Percentiles rank a stretch among this genome's conserved stretches.
These are phyloP conservation scores for Pangasius macronema DNA, from an alignment of 2,797 vertebrate species.

Conservation along the genomic window DNA sequence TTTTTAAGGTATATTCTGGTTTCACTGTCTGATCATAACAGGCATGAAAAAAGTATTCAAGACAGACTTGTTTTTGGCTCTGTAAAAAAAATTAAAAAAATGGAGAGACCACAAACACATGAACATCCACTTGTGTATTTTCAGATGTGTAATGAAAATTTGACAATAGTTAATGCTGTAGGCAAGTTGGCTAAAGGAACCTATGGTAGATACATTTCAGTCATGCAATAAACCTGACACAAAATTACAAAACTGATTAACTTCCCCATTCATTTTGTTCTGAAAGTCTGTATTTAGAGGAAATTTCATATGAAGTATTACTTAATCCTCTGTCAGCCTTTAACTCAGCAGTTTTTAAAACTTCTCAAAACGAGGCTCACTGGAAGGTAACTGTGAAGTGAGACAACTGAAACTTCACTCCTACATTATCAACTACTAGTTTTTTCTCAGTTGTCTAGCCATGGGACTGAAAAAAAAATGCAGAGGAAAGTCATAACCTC, in stretches of 20 bases:
- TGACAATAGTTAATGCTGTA: not conserved
- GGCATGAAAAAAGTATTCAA: not conserved
- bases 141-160: slow-evolving; percentile 1
- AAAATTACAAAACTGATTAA: slow-evolving; percentile 55
- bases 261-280: slow-evolving; percentile 55
- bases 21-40: not conserved
- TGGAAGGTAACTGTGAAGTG: slow-evolving; percentile 29
- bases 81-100: not conserved
- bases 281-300: slow-evolving; percentile 53
- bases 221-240: slow-evolving; percentile 43
- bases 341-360: slow-evolving; percentile 53
- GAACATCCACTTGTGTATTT: not conserved
- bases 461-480: not conserved
- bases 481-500: slow-evolving; percentile 40
- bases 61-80: not conserved
- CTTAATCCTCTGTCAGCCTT: slow-evolving; percentile 49
- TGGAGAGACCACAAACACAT: not conserved
- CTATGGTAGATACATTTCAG: not conserved
- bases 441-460: not conserved
- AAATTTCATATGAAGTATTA: slow-evolving; percentile 52
- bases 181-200: not conserved
- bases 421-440: not conserved
- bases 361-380: slow-evolving; percentile 52
- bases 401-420: slow-evolving; percentile 30
- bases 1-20: not conserved